Base-by-base conservation (phyloP, 2,888 invertebrate genomes). In the Ormyrus pomaceus region DNA sequence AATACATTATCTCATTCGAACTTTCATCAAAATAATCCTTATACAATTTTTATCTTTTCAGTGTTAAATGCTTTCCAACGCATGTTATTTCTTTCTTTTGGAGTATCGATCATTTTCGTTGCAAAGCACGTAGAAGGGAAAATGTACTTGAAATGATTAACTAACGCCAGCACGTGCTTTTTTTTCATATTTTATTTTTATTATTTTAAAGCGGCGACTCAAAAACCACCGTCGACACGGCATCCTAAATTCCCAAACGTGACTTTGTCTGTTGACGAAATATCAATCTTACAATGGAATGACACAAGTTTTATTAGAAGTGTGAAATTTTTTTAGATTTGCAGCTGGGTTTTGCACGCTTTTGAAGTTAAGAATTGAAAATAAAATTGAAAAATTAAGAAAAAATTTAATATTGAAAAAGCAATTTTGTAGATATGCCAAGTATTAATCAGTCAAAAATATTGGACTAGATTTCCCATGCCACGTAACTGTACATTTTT, bases 381-480 rank as follows among this genome's bases (percentile, higher is more conserved):
- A 45, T 11, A 59, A 71, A n/a, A 61, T 72, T 58, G 73, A 74
- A 70, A 62, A 72, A 64, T 66, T 64, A 19, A 77, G 59, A 59
- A 71, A 19, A 45, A 46, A 79, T 72, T 79, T 73, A 75, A 73
- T 78, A 77, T 81, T 64, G 72, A 71, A 79, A 73, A 66, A 70
- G 10, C 45, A 79, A 53, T 61, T 61, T 13, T 51, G 7, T 62
- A 55, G 19, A 10, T 65, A 59, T 61, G 13, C 51, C 48, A 65
- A 64, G 74, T 69, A 76, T 68, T 81, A 61, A 80, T 82, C 85
- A 84, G 84, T 87, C 86, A 84, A 82, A 86, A 86, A 84, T 84
- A 85, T 86, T 84, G 80, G 87, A 87, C 86, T 87, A 87, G 86
- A 87, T 87, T 86, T 85, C 83, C 82, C 79, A 82, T 83, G 81